phyloP scores from a whole-genome alignment of 2,113 vertebrate species.

The Alethe castanea region DNA sequence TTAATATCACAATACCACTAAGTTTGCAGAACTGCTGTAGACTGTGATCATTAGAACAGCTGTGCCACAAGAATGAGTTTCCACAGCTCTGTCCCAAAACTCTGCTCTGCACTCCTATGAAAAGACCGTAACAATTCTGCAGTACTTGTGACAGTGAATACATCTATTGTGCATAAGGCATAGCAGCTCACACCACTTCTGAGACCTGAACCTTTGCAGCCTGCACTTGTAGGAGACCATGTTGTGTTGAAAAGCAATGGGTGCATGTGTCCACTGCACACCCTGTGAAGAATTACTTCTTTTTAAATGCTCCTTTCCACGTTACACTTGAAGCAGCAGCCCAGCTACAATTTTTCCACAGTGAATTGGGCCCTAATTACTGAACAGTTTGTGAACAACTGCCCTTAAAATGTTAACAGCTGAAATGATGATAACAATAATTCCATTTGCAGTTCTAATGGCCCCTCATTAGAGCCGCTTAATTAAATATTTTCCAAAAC shows the following conservation, averaged over 20 bases:
- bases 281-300: neutral
- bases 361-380: constrained; percentile 64
- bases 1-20: neutral
- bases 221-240: fast-evolving
- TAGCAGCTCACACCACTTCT: neutral
- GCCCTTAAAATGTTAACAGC: constrained; percentile 69
- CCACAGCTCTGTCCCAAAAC: neutral
- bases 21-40: neutral
- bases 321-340: neutral
- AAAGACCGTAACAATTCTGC: neutral
- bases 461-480: constrained; percentile 68
- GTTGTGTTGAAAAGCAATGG: fast-evolving
- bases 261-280: neutral
- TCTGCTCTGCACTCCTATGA: neutral
- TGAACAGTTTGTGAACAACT: constrained; percentile 68
- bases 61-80: neutral
- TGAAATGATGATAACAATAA: constrained; percentile 61
- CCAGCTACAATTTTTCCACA: neutral
- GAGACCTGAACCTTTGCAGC: neutral
- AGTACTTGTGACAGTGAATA: neutral
- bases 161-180: neutral
- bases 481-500: constrained; percentile 73
- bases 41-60: neutral
- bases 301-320: neutral
- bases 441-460: constrained; percentile 58